Evolutionary conservation across 2,888 invertebrate species (phyloP).

Genomic region (Drosophila percnosoma): DNA sequence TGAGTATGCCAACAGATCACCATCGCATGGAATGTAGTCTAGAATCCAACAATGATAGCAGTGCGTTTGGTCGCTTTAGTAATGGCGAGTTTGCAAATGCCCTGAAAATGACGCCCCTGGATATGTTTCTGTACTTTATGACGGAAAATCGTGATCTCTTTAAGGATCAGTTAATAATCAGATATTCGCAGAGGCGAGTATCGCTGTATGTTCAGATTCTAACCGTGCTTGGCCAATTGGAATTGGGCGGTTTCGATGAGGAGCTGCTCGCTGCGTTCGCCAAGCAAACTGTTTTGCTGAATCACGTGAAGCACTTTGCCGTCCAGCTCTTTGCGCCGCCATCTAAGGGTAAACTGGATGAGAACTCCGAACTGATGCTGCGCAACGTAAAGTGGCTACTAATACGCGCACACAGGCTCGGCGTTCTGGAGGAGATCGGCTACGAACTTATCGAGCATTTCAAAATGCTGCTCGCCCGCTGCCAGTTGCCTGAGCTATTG

Average conservation of each 20-base stretch:
- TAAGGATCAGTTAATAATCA: constrained; percentile 66
- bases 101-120: constrained; percentile 64
- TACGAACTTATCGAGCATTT: constrained; percentile 58
- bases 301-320: constrained; percentile 60
- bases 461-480: constrained; percentile 40
- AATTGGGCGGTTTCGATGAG: constrained; percentile 75
- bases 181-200: constrained; percentile 69
- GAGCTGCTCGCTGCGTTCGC: constrained; percentile 64
- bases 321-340: constrained; percentile 82
- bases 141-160: constrained; percentile 61
- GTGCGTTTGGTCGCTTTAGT: constrained; percentile 29
- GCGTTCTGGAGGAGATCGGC: constrained; percentile 32
- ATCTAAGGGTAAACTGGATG: constrained; percentile 60
- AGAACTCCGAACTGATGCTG: constrained; percentile 48
- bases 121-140: constrained; percentile 73
- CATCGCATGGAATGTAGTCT: constrained; percentile 15
- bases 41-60: constrained; percentile 6
- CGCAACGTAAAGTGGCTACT: constrained; percentile 62
- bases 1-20: constrained; percentile 13
- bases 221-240: constrained; percentile 66
- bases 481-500: constrained; percentile 12
- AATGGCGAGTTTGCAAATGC: constrained; percentile 42
- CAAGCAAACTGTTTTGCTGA: constrained; percentile 59
- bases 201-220: constrained; percentile 65
- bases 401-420: constrained; percentile 54